Evolutionary conservation across 2,113 vertebrate genomes (phyloP).

Genomic region (Macheiramphus alcinus): DNA sequence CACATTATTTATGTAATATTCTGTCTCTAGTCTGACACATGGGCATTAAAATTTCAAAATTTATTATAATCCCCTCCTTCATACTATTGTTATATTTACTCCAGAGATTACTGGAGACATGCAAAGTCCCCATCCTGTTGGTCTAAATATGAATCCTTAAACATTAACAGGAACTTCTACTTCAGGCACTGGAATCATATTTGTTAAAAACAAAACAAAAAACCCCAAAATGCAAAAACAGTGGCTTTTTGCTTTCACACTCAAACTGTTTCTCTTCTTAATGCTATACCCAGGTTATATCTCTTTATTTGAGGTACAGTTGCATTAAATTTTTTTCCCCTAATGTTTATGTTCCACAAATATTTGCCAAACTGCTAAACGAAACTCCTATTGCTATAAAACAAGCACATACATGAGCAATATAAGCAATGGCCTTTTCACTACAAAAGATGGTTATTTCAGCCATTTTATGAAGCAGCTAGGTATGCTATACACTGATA

Average conservation of each 20-base stretch:
- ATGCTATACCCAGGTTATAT: background rate
- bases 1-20: background rate
- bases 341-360: background rate
- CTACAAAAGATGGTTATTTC: background rate
- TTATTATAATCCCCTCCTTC: background rate
- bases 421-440: background rate
- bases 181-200: background rate
- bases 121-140: background rate
- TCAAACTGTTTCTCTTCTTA: background rate
- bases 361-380: background rate
- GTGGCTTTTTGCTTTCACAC: background rate
- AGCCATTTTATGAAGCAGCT: background rate
- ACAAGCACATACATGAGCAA: background rate
- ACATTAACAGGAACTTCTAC: background rate
- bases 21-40: background rate
- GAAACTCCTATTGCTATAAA: background rate
- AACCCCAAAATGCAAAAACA: rapidly evolving
- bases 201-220: background rate
- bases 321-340: background rate
- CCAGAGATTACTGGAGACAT: background rate
- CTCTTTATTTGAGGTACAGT: background rate
- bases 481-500: background rate
- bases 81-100: background rate
- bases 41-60: background rate
- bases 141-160: background rate